Evolutionary conservation across 2,888 invertebrate species (phyloP), one percentile per base, ranked within the genome.

Genomic region (Lobophora halterata): DNA sequence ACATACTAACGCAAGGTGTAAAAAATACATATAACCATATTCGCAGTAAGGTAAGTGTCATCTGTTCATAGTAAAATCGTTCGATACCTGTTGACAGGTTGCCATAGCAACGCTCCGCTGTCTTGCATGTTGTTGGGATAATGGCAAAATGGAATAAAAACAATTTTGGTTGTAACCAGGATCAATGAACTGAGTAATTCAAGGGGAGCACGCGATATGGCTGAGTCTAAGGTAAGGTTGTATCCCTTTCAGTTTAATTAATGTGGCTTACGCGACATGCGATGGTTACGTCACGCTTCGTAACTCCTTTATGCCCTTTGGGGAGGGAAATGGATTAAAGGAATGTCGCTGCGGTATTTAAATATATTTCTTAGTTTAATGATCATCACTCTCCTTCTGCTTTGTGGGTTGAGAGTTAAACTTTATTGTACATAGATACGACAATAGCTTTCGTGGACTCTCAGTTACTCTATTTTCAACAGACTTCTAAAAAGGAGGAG

Each of bases 171-270:
- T 66, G 69, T 74, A 68, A 68, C 74, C 71, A 69, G 19, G 78
- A 83, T 83, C 86, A 80, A 83, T 86, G 83, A 68, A 69, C 61
- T 39, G 57, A 56, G 71, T 80, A 77, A 81, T 82, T 78, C 71
- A 69, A 72, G 55, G 60, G 43, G 61, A 76, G 61, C 83, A 83
- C 83, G 82, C 85, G 69, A 86, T 70, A 83, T 85, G 83, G 65
- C 75, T 27, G 79, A 76, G 49, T 58, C 72, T 57, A 78, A 81
- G 86, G 86, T 86, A 82, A 66, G 65, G 51, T 55, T 52, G 55
- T 63, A 53, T 70, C 66, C 65, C 63, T 65, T 69, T 67, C 66
- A 60, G 63, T 74, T 67, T 77, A 83, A 82, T 85, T 83, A 81
- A 72, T 69, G 64, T 69, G 55, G 54, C 55, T 73, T 61, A 62